phyloP scores from a whole-genome alignment of 2,797 vertebrate genomes.

The Scarus forsteni region DNA sequence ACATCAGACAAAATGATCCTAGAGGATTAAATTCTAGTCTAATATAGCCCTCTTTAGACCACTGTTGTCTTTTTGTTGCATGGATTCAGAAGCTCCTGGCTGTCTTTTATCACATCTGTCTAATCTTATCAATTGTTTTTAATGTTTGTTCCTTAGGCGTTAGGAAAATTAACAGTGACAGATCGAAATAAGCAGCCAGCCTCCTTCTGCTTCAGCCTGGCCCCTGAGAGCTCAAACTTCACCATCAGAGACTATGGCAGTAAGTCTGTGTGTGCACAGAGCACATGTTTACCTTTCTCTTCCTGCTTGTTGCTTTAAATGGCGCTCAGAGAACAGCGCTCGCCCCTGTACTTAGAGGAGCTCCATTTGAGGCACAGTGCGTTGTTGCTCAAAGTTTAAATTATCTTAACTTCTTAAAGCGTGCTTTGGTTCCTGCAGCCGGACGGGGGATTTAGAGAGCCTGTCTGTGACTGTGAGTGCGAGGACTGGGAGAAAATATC shows the following conservation, averaged over 20 bases:
- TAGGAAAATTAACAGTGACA: constrained; percentile 86
- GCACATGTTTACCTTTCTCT: constrained; percentile 30
- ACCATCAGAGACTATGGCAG: constrained; percentile 88
- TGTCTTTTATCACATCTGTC: not conserved
- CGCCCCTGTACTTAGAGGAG: constrained; percentile 40
- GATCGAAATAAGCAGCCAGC: constrained; percentile 88
- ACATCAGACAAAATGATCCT: too few species aligned
- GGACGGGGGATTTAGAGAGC: constrained; percentile 57
- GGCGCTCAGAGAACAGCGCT: constrained; percentile 18
- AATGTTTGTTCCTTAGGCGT: constrained; percentile 78
- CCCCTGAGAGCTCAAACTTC: constrained; percentile 89
- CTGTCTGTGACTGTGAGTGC: constrained; percentile 56
- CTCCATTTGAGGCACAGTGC: constrained; percentile 38
- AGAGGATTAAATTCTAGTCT: not conserved
- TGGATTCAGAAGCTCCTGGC: too few species aligned
- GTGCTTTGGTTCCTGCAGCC: constrained; percentile 32
- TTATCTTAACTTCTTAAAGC: constrained; percentile 62
- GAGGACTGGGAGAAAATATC: too few species aligned
- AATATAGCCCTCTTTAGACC: too few species aligned
- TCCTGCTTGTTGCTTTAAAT: constrained; percentile 37
- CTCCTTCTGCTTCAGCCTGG: constrained; percentile 86
- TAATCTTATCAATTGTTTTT: not conserved
- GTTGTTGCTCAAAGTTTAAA: constrained; percentile 62
- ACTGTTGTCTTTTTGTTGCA: not conserved
- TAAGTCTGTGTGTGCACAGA: constrained; percentile 62